phyloP scores from a whole-genome alignment of 2,113 vertebrate genomes.

The Gymnobelideus leadbeateri region DNA sequence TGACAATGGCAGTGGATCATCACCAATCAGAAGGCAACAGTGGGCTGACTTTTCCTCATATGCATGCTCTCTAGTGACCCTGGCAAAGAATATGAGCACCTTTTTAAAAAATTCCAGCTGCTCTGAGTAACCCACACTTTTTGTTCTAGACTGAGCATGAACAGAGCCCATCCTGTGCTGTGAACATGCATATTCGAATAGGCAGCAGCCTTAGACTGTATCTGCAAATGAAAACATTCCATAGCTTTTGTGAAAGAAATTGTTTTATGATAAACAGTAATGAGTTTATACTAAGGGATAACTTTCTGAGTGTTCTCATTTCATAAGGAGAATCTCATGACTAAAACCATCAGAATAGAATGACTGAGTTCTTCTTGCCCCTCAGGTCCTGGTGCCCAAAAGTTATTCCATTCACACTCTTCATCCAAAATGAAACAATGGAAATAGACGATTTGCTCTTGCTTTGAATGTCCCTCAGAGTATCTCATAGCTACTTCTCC shows the following conservation, averaged over 20 bases:
- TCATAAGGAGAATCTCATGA: background rate
- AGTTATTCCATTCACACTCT: constrained; percentile 25
- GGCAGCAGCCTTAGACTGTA: constrained; percentile 38
- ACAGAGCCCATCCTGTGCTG: background rate
- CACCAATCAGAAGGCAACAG: constrained; percentile 63
- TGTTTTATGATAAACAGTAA: constrained; percentile 25
- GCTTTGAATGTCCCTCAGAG: constrained; percentile 61
- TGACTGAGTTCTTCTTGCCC: background rate
- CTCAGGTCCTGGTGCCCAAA: constrained; percentile 23
- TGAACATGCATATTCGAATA: constrained; percentile 47
- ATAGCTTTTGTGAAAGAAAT: constrained; percentile 13
- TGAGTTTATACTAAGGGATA: constrained; percentile 1
- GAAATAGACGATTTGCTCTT: constrained; percentile 45
- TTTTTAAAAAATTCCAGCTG: constrained; percentile 48
- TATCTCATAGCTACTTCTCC: constrained; percentile 65
- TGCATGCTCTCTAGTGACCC: constrained; percentile 62
- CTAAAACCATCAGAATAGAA: constrained; percentile 1
- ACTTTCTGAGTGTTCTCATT: constrained; percentile 20
- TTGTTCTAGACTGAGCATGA: constrained; percentile 61
- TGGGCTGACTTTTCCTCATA: constrained; percentile 60
- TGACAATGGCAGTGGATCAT: constrained; percentile 50
- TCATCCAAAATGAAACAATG: constrained; percentile 47
- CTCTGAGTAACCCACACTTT: constrained; percentile 55
- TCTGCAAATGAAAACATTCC: constrained; percentile 49
- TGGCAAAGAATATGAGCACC: constrained; percentile 65